Percentiles rank a stretch among this genome's conserved stretches.
phyloP scores from a whole-genome alignment of 2,797 vertebrate species.

The Heterohyrax brucei region DNA sequence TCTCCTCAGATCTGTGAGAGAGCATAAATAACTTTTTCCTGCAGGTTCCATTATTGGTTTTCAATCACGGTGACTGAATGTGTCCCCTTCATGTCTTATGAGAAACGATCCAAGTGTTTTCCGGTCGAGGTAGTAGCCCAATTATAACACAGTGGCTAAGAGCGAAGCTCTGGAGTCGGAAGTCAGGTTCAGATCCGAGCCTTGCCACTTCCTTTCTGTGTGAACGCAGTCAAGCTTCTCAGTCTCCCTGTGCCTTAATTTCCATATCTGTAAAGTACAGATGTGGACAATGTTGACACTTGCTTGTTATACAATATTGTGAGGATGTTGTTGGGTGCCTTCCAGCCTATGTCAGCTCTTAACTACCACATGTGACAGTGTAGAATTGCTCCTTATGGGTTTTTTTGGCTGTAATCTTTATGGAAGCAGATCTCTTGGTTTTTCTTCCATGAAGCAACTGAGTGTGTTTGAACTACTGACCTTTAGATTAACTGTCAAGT shows the following conservation, averaged over 20 bases:
- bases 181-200: background rate
- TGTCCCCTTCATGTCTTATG: background rate
- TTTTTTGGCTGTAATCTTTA: background rate
- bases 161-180: background rate
- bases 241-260: background rate
- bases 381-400: background rate
- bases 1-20: constrained; percentile 28
- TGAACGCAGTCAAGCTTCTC: background rate
- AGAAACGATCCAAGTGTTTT: constrained; percentile 32
- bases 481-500: background rate
- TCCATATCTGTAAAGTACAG: constrained; percentile 19
- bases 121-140: background rate
- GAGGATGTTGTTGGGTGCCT: background rate
- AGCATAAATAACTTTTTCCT: background rate
- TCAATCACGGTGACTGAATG: background rate
- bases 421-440: background rate
- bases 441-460: background rate
- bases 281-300: background rate
- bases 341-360: background rate
- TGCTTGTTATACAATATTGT: background rate
- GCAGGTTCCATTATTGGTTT: constrained; percentile 43
- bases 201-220: background rate
- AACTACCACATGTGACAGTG: background rate
- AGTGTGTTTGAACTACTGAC: background rate
- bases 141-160: background rate